A percentile compares a stretch with the other conserved stretches of the same genome.
Conservation (phyloP, 2,888 invertebrate genomes). For the Harpalus rufipes region DNA sequence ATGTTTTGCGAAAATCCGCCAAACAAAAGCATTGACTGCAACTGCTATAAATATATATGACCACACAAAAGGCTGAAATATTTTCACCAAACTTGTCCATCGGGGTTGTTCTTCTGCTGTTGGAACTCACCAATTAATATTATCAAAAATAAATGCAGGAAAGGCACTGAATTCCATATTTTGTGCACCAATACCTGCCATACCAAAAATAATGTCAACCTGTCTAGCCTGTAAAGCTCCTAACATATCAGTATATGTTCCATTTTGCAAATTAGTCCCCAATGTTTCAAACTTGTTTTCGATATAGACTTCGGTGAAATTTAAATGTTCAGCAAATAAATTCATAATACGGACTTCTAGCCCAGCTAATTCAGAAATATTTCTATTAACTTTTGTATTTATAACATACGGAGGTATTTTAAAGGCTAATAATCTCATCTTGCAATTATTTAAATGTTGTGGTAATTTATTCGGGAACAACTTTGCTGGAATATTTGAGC, state of each 20-base stretch:
- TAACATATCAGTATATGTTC: conserved; percentile 24
- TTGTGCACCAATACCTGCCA: not conserved
- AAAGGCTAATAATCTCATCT: conserved; percentile 4
- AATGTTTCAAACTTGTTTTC: conserved; percentile 24
- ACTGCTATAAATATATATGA: conserved; percentile 7
- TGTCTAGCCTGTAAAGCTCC: conserved; percentile 23
- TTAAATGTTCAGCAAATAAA: conserved; percentile 32
- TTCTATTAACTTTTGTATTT: not conserved
- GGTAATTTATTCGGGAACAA: conserved; percentile 53
- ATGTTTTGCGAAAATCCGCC: conserved; percentile 19
- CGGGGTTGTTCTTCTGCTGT: conserved; percentile 10
- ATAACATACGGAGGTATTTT: conserved; percentile 26
- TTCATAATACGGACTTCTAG: conserved; percentile 35
- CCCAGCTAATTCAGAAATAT: not conserved
- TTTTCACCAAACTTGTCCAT: conserved; percentile 62
- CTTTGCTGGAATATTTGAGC: not conserved
- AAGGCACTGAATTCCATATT: not conserved
- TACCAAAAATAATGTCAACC: conserved; percentile 1
- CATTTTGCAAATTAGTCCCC: not conserved
- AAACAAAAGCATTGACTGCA: not conserved
- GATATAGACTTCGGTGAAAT: conserved; percentile 39
- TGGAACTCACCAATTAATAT: conserved; percentile 60
- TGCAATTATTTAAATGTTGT: conserved; percentile 31
- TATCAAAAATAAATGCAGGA: not conserved
- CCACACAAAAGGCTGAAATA: conserved; percentile 54